These are phyloP conservation scores for Montipora efflorescens DNA, from an alignment of 64 coral and sea anemone species.

Conservation along the genomic window DNA sequence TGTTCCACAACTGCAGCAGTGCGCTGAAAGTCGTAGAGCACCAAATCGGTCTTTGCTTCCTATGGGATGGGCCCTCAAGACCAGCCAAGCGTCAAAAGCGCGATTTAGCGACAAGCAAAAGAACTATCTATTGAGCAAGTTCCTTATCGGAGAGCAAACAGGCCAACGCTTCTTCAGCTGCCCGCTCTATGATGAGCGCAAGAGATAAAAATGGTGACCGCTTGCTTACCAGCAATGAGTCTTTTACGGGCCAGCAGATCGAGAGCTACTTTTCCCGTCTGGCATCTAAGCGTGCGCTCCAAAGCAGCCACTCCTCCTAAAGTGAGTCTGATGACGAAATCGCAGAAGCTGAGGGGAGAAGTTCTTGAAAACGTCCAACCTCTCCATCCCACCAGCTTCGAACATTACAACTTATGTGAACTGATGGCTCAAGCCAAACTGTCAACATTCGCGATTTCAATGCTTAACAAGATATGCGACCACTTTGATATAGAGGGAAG, in stretches of 20 bases:
- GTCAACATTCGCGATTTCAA: not conserved
- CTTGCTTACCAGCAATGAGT: slow-evolving; percentile 11
- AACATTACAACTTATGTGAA: not conserved
- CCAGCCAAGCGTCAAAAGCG: not conserved
- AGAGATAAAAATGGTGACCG: slow-evolving; percentile 21
- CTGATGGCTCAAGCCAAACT: not conserved
- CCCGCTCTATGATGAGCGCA: slow-evolving; percentile 33
- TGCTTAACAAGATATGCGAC: not conserved
- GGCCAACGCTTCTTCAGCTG: slow-evolving; percentile 22
- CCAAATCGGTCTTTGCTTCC: not conserved
- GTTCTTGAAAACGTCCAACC: not conserved
- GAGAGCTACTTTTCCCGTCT: not conserved
- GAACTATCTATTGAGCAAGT: slow-evolving; percentile 24
- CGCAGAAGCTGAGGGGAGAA: not conserved
- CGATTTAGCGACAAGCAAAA: slow-evolving; percentile 55
- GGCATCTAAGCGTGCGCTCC: not conserved
- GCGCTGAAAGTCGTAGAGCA: not conserved
- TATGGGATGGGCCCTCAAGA: not conserved
- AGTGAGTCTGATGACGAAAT: not conserved
- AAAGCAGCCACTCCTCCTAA: not conserved
- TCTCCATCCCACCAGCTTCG: not conserved
- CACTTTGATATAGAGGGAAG: not conserved
- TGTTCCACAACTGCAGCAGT: slow-evolving; percentile 17
- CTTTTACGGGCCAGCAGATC: not conserved
- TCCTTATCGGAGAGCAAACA: slow-evolving; percentile 17